Percentiles rank a stretch among this genome's conserved stretches.
These are phyloP conservation scores for Seriola rivoliana DNA, from an alignment of 2,113 vertebrate species.

Conservation along the genomic window DNA sequence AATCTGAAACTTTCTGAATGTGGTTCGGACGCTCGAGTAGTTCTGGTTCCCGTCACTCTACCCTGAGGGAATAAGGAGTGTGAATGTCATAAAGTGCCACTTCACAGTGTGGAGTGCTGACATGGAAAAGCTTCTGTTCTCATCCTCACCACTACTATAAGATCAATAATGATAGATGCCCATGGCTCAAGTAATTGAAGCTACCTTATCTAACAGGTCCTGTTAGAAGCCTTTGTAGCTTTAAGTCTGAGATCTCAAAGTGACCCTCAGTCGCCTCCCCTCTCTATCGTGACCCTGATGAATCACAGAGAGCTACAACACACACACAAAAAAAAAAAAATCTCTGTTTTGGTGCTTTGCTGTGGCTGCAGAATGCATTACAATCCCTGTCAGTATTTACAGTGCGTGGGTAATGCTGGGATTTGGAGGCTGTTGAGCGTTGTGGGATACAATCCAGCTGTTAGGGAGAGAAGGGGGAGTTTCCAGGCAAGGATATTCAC, in stretches of 20 bases:
- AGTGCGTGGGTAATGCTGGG: constrained; percentile 69
- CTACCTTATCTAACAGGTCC: constrained; percentile 52
- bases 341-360: constrained; percentile 54
- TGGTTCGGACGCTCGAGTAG: background rate
- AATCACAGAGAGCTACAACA: constrained; percentile 34
- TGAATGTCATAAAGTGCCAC: constrained; percentile 75
- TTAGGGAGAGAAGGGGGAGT: constrained; percentile 65
- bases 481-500: constrained; percentile 72
- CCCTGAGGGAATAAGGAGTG: constrained; percentile 56
- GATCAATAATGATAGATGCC: constrained; percentile 75
- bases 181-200: constrained; percentile 55
- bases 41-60: constrained; percentile 38
- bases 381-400: constrained; percentile 72
- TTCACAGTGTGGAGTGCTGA: constrained; percentile 69
- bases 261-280: constrained; percentile 22
- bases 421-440: constrained; percentile 70
- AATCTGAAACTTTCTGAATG: constrained; percentile 33
- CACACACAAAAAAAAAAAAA: constrained; percentile 31
- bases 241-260: constrained; percentile 52
- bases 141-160: constrained; percentile 54
- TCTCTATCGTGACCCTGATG: constrained; percentile 32
- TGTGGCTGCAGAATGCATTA: constrained; percentile 53
- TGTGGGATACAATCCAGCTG: constrained; percentile 78
- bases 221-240: constrained; percentile 41
- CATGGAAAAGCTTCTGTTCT: constrained; percentile 80